Base-by-base conservation (phyloP, 2,888 invertebrate genomes). In the Lomographa bimaculata region DNA sequence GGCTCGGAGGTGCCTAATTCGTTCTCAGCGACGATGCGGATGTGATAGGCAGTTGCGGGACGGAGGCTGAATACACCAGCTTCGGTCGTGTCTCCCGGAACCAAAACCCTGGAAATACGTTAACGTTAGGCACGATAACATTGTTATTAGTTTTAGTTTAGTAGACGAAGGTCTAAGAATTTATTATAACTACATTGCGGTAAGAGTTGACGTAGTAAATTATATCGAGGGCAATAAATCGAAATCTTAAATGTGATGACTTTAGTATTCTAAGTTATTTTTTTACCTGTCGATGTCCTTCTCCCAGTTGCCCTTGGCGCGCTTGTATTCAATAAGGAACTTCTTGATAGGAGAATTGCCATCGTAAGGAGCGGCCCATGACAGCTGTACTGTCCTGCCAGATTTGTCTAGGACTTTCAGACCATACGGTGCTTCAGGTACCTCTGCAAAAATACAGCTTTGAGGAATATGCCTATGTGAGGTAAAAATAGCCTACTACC, bases 1-100 rank as follows among this genome's bases (percentile, higher is more conserved):
- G 97, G 96, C 56, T 95, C 95, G 14, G 98, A 97, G n/a, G 93
- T 92, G 34, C 98, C 98, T 47, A 98, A 94, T 78, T 96, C 96
- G 68, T 98, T 98, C 84, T 97, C 96, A 40, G 97, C 97, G 1
- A 97, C 95, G 64, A 98, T 96, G 52, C 97, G 91, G 58, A 98
- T 93, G 71, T 98, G 97, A 72, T 98, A 98, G 0, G 96, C 96
- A 1, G 97, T 97, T 16, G 97, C 96, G 11, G 97, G 97, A 59
- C 95, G 92, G 4, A 97, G 90, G 69, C 96, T 96, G 72, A 95
- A 96, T 5, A 97, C 96, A 50, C 96, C 96, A 21, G 96, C 97
- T 82, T 96, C 95, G 14, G 95, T 95, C 50, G 96, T 94, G 59
- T 95, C 94, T 45, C 96, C 96, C n/a, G 96, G 96, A 5, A 97